Evolutionary conservation across 2,797 vertebrate genomes (phyloP).

Genomic region (Kryptopterus vitreolus): DNA sequence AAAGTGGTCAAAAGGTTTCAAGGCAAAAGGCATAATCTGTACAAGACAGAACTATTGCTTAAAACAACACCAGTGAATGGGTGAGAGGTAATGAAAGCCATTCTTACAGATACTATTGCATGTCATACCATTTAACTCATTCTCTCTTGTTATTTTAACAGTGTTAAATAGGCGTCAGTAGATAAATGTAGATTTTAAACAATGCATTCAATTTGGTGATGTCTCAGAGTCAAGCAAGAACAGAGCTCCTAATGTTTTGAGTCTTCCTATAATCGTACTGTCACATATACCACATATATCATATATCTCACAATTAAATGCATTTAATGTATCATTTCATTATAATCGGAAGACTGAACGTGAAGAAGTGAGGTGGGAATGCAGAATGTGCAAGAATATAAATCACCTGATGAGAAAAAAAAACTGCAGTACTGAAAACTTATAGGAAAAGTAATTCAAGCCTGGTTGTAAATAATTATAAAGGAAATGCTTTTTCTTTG

Average conservation of each 20-base stretch:
- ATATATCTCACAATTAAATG: neutral
- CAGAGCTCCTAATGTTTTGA: neutral
- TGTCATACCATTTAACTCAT: neutral
- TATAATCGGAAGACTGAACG: too few relatives aligned
- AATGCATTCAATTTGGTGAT: neutral
- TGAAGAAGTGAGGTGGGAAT: neutral
- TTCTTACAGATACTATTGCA: slow-evolving; percentile 21
- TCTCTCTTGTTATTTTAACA: neutral
- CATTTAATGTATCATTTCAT: too few relatives aligned
- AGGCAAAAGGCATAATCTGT: slow-evolving; percentile 15
- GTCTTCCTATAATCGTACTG: neutral
- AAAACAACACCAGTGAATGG: slow-evolving; percentile 51
- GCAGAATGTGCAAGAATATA: neutral
- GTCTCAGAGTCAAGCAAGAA: neutral
- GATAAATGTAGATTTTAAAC: neutral
- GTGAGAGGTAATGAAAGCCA: slow-evolving; percentile 53
- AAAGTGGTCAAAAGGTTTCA: slow-evolving; percentile 13
- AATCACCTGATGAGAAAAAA: neutral
- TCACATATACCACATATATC: too few relatives aligned
- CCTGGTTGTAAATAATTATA: neutral
- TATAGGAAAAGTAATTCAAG: neutral
- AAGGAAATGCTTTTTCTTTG: neutral
- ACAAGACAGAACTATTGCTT: slow-evolving; percentile 35
- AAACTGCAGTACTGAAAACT: neutral
- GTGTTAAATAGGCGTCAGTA: neutral